Conservation (phyloP, 1,140 invertebrate species). For the Charaxes varanes region DNA sequence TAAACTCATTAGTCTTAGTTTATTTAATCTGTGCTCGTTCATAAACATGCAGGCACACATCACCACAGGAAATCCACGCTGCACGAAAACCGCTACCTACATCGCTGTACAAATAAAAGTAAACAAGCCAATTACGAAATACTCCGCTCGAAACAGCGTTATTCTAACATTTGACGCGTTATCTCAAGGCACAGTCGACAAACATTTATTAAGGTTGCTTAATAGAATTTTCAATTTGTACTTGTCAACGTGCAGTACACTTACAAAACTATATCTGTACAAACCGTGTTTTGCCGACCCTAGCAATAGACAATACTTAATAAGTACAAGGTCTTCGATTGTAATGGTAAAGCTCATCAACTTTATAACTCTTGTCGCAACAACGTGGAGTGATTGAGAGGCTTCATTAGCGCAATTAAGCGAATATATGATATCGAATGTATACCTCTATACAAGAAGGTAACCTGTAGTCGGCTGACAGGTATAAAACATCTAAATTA, state of each 20-base stretch:
- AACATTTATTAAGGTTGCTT: slow-evolving; percentile 10
- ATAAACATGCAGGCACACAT: too few relatives aligned
- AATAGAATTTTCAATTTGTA: slow-evolving; percentile 11
- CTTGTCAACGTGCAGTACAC: slow-evolving; percentile 12
- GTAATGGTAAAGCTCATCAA: slow-evolving; percentile 22
- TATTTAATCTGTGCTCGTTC: too few relatives aligned
- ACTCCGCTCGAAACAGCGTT: too few relatives aligned
- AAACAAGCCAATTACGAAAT: too few relatives aligned
- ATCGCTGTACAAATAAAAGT: too few relatives aligned
- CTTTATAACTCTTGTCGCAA: slow-evolving; percentile 27
- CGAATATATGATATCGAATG: too few relatives aligned
- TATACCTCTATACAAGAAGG: too few relatives aligned
- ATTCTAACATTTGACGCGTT: slow-evolving; percentile 9
- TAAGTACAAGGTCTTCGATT: slow-evolving; percentile 30
- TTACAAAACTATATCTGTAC: slow-evolving; percentile 9
- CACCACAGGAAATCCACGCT: too few relatives aligned
- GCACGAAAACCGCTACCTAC: too few relatives aligned
- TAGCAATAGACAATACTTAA: slow-evolving; percentile 19
- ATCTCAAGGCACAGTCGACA: slow-evolving; percentile 1
- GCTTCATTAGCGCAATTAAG: slow-evolving; percentile 44
- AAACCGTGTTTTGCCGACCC: slow-evolving; percentile 10
- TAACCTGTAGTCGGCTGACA: too few relatives aligned
- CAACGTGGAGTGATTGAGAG: slow-evolving; percentile 26
- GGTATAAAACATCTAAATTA: too few relatives aligned
- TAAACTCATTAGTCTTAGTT: too few relatives aligned